phyloP scores from a whole-genome alignment of 1,140 invertebrate species.

The Eumeta japonica region DNA sequence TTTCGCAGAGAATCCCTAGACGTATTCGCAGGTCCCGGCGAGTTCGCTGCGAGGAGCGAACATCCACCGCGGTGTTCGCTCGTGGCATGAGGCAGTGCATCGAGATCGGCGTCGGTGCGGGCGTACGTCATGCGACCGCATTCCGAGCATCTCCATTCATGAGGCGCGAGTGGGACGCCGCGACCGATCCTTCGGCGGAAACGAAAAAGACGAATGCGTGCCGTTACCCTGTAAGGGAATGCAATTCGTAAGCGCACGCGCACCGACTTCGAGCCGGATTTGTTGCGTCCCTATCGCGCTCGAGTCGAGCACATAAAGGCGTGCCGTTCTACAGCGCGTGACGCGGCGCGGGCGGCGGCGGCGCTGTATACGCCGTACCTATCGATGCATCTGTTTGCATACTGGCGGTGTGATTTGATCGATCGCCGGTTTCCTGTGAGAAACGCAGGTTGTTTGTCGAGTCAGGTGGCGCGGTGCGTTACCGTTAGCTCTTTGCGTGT shows the following conservation, averaged over 20 bases:
- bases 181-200: conserved; percentile 29
- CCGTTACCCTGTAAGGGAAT: conserved; percentile 52
- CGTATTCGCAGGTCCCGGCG: too few relatives aligned
- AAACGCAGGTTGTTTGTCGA: conserved; percentile 48
- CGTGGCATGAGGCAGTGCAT: conserved; percentile 46
- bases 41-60: too few relatives aligned
- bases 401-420: conserved; percentile 48
- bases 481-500: conserved; percentile 36
- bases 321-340: conserved; percentile 28
- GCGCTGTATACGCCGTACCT: too few relatives aligned
- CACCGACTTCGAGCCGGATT: conserved; percentile 45
- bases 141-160: conserved; percentile 55
- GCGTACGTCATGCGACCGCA: conserved; percentile 51
- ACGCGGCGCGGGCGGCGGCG: too few relatives aligned
- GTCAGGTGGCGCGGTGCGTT: conserved; percentile 39
- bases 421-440: conserved; percentile 49
- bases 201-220: conserved; percentile 38
- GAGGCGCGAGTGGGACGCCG: conserved; percentile 37
- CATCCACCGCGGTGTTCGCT: too few relatives aligned
- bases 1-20: too few relatives aligned
- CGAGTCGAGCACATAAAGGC: conserved; percentile 21
- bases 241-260: conserved; percentile 52
- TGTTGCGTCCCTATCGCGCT: conserved; percentile 33
- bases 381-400: conserved; percentile 45
- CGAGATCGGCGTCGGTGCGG: conserved; percentile 45